phyloP scores from a whole-genome alignment of 35 echinoderm and acorn worm species.

The Hemicentrotus pulcherrimus region DNA sequence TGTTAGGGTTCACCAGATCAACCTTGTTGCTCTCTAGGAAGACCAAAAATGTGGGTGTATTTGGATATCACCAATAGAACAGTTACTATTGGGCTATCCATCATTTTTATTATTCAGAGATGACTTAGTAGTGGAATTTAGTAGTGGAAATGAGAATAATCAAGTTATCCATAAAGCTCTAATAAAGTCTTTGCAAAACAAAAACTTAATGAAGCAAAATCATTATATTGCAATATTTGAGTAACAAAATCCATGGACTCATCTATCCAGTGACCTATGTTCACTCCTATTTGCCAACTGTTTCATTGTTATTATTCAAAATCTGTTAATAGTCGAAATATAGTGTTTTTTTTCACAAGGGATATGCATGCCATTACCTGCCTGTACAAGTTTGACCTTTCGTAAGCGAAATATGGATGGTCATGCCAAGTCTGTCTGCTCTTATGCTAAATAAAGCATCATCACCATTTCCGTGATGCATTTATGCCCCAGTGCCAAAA shows the following conservation, averaged over 20 bases:
- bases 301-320: background rate
- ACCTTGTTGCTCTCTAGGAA: too few species aligned
- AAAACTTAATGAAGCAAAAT: too few species aligned
- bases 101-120: too few species aligned
- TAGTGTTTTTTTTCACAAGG: background rate
- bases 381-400: background rate
- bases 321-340: background rate
- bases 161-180: too few species aligned
- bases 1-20: too few species aligned
- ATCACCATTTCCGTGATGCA: background rate
- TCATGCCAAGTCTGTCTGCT: background rate
- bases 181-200: too few species aligned
- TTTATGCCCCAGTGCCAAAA: background rate
- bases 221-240: too few species aligned
- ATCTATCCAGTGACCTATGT: background rate
- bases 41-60: too few species aligned
- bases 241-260: background rate
- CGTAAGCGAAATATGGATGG: background rate
- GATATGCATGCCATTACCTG: background rate
- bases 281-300: background rate
- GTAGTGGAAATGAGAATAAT: too few species aligned
- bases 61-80: too few species aligned
- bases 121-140: too few species aligned
- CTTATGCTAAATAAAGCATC: background rate
- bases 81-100: too few species aligned